A percentile compares a stretch with the other conserved stretches of the same genome.
Conservation (phyloP, 2,113 vertebrate species). For the Callopanchax toddi region DNA sequence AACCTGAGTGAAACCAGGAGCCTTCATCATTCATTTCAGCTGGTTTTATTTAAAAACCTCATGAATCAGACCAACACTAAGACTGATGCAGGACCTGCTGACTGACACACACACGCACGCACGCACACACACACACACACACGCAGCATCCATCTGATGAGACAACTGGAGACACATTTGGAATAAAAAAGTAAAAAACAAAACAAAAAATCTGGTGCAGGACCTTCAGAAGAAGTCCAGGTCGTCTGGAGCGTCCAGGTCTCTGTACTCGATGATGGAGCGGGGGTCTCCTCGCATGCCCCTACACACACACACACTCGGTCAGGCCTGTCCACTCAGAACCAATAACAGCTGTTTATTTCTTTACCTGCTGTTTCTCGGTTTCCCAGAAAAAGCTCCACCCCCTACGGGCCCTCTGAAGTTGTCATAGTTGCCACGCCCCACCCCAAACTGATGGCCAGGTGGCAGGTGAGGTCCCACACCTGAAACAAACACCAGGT, state of each 20-base stretch:
- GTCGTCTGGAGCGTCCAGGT: slow-evolving; percentile 90
- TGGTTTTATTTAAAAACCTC: background rate
- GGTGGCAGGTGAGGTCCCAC: slow-evolving; percentile 84
- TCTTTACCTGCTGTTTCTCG: slow-evolving; percentile 79
- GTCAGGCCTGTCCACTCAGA: too few species aligned
- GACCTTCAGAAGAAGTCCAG: slow-evolving; percentile 87
- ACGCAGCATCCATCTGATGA: background rate
- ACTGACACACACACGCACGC: background rate
- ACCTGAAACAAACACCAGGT: slow-evolving; percentile 24
- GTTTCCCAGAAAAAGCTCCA: slow-evolving; percentile 81
- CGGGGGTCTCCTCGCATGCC: slow-evolving; percentile 88
- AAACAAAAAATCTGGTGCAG: background rate
- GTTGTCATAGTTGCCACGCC: slow-evolving; percentile 88
- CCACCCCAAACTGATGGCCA: slow-evolving; percentile 81
- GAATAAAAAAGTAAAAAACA: slow-evolving; percentile 9
- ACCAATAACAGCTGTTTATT: too few species aligned
- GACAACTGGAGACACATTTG: background rate
- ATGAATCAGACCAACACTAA: background rate
- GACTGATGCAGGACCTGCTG: background rate
- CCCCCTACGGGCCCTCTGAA: slow-evolving; percentile 84
- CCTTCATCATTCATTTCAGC: background rate
- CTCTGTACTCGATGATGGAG: slow-evolving; percentile 90
- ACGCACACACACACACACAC: background rate
- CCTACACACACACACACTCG: slow-evolving; percentile 62
- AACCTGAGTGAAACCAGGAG: too few species aligned